Evolutionary conservation across 2,113 vertebrate genomes (phyloP), one percentile per base, ranked within the genome.

Genomic region (Thryonomys swinderianus): DNA sequence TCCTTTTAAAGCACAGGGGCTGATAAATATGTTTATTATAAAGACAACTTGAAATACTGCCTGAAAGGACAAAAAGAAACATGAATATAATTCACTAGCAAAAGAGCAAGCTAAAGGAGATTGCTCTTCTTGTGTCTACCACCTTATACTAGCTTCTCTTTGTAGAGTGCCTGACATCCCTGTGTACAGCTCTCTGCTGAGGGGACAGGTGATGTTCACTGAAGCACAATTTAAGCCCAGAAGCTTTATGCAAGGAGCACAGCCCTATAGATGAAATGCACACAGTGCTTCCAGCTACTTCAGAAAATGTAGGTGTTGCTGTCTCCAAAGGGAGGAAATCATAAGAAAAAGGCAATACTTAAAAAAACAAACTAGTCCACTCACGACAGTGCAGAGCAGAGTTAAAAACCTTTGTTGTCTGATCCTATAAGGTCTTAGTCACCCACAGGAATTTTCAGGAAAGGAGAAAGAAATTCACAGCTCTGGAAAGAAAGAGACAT

Each of bases 11-110:
- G 17, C 64, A 83, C 9, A 66, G 27, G 85, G 62, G 57, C 42
- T 73, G 18, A 30, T 74, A 71, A 67, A 80, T 87, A 73, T 74
- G 78, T 95, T 85, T 86, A 90, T 85, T 85, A 42, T 13, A 79
- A 93, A 9, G 73, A 82, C 16, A 90, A n/a, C 69, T 88, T 95
- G 48, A 96, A 96, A 66, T n/a, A 61, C n/a, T 64, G 59, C 85
- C 61, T 71, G 20, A 40, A 82, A 82, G 82, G 69, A 73, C 34
- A 82, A 93, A 93, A 67, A 42, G 62, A 78, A 91, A 81, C 21
- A 78, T 62, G 32, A 90, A 73, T 93, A 53, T 3, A 53, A 81
- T 45, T 90, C 76, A 55, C 80, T 92, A 34, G 14, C 48, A 86
- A 91, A 91, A 30, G 45, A 4, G 32, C 16, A 88, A 53, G 51